Evolutionary conservation across 2,888 invertebrate genomes (phyloP).

Genomic region (Ethmia dodecea): DNA sequence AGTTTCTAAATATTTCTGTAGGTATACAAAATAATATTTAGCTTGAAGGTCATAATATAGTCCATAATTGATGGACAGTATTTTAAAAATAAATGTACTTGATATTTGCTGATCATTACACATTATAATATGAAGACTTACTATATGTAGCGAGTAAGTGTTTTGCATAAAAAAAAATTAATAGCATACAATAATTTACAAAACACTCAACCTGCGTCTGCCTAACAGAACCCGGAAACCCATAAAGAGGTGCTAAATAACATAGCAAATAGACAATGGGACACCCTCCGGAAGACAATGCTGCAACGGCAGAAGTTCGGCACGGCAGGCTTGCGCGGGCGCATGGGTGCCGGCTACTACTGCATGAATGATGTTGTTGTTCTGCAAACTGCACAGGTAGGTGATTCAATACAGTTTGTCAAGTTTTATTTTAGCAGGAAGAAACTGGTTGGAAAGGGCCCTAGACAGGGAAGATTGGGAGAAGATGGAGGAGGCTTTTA

Average conservation of each 20-base stretch:
- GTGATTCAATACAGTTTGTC: too few species aligned
- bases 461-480: too few species aligned
- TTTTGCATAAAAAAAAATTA: neutral
- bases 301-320: slow-evolving; percentile 88
- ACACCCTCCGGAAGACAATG: slow-evolving; percentile 80
- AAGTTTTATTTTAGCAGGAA: too few species aligned
- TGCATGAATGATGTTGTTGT: slow-evolving; percentile 98
- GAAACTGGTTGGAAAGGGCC: too few species aligned
- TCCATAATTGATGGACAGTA: too few species aligned
- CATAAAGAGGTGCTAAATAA: slow-evolving; percentile 79
- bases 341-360: slow-evolving; percentile 95
- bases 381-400: slow-evolving; percentile 91
- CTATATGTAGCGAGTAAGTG: neutral
- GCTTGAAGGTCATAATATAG: too few species aligned
- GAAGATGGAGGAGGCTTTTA: too few species aligned
- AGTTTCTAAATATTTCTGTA: too few species aligned
- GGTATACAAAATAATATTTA: too few species aligned
- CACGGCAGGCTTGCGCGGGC: slow-evolving; percentile 94
- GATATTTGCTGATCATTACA: neutral
- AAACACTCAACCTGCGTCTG: neutral
- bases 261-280: slow-evolving; percentile 72
- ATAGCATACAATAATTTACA: neutral
- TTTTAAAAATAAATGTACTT: too few species aligned
- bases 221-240: slow-evolving; percentile 80
- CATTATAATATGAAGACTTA: neutral